Conservation (phyloP, 2,113 vertebrate genomes). For the Anoura caudifer region DNA sequence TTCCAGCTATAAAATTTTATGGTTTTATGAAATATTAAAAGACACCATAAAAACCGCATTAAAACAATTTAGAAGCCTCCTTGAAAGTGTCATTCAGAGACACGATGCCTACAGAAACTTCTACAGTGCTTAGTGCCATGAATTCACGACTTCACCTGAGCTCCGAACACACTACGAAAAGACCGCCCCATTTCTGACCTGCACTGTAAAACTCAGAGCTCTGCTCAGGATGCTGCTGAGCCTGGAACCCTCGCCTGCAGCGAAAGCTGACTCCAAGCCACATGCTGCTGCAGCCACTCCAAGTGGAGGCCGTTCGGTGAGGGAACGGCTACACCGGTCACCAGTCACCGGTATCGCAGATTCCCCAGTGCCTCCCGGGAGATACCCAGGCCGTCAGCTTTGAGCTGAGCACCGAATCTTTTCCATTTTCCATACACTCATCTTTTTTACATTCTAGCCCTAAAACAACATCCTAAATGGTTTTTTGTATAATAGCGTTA, state of each 20-base stretch:
- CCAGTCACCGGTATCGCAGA: neutral
- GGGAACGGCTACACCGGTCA: neutral
- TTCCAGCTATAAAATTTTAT: conserved; percentile 9
- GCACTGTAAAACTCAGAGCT: conserved; percentile 36
- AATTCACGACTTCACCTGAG: neutral
- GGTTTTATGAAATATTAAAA: conserved; percentile 31
- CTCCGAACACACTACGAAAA: neutral
- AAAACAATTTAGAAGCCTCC: neutral
- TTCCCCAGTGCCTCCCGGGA: neutral
- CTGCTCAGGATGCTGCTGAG: conserved; percentile 29
- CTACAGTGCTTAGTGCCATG: neutral
- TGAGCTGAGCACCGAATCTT: neutral
- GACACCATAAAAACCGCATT: conserved; percentile 20
- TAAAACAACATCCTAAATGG: neutral
- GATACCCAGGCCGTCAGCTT: neutral
- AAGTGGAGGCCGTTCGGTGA: conserved; percentile 40
- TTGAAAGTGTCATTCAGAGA: conserved; percentile 31
- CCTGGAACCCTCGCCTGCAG: conserved; percentile 47
- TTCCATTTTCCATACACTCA: neutral
- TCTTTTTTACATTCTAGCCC: neutral
- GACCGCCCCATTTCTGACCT: neutral
- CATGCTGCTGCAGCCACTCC: neutral
- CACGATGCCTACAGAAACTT: neutral
- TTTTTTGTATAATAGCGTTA: neutral
- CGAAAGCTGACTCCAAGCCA: conserved; percentile 26